Evolutionary conservation across 2,888 invertebrate genomes (phyloP).

Genomic region (Epirrhoe alternata): DNA sequence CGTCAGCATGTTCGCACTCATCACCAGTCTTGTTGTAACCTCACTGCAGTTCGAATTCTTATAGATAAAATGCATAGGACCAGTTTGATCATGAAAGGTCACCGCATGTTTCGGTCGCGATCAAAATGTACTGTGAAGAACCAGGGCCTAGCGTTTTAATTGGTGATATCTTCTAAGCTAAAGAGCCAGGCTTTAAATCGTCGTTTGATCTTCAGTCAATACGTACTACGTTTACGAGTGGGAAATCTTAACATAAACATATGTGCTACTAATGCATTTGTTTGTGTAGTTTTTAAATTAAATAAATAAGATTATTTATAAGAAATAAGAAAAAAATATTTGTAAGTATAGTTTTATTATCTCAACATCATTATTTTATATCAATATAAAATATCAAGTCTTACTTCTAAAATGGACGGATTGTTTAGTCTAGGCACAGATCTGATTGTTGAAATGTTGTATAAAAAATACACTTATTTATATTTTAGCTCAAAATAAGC

Average conservation of each 20-base stretch:
- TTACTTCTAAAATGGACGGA: conserved; percentile 25
- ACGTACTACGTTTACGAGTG: too few species aligned
- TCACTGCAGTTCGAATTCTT: conserved; percentile 55
- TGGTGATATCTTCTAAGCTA: too few species aligned
- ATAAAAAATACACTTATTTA: background rate
- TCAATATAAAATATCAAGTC: background rate
- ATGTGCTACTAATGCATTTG: background rate
- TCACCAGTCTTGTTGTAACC: conserved; percentile 55
- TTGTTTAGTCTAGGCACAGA: conserved; percentile 3
- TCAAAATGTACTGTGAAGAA: too few species aligned
- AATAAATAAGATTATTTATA: background rate
- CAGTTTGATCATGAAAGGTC: background rate
- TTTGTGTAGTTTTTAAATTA: background rate
- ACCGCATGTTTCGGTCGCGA: too few species aligned
- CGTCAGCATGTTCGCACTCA: conserved; percentile 50
- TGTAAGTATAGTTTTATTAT: conserved; percentile 10
- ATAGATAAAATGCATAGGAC: conserved; percentile 29
- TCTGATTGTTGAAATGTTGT: background rate
- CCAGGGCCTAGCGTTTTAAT: too few species aligned
- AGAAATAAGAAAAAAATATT: too few species aligned
- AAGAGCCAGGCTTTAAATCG: too few species aligned
- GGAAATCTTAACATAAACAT: too few species aligned
- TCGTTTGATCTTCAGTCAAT: too few species aligned
- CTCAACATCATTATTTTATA: conserved; percentile 10
- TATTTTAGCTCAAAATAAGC: background rate